Evolutionary conservation across 2,797 vertebrate species (phyloP).

Genomic region (Chrosomus eos): DNA sequence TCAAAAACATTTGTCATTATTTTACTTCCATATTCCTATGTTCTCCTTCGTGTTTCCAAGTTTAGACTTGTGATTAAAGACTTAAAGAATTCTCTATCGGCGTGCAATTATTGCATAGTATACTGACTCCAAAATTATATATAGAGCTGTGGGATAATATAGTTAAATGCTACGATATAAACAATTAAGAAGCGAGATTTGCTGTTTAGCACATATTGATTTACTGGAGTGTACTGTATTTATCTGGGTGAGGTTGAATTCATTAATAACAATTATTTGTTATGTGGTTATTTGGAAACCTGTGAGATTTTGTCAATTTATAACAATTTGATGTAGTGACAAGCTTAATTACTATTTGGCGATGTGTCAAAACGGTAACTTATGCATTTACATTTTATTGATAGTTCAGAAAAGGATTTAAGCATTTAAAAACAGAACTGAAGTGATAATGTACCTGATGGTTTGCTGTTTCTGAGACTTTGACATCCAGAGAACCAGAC

Average conservation of each 20-base stretch:
- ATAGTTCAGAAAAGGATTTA: not conserved
- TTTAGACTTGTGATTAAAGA: not conserved
- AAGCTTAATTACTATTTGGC: not conserved
- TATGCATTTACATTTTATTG: not conserved
- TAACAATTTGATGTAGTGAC: not conserved
- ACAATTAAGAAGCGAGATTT: not conserved
- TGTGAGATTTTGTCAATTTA: not conserved
- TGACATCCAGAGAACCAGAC: constrained; percentile 97
- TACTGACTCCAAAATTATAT: not conserved
- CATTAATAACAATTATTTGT: not conserved
- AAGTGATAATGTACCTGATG: constrained; percentile 85
- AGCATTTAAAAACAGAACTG: not conserved
- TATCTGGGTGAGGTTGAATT: not conserved
- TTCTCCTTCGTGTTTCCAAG: not conserved
- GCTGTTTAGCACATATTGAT: not conserved
- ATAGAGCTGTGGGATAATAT: not conserved
- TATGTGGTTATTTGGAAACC: not conserved
- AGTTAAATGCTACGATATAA: not conserved
- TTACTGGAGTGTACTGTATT: not conserved
- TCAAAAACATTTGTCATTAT: too few species aligned
- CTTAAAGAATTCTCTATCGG: too few species aligned
- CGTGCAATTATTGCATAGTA: not conserved
- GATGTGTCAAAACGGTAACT: not conserved
- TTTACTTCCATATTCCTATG: not conserved
- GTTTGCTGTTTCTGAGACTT: constrained; percentile 98